Evolutionary conservation across 2,888 invertebrate genomes (phyloP).

Genomic region (Heteropelma amictum): DNA sequence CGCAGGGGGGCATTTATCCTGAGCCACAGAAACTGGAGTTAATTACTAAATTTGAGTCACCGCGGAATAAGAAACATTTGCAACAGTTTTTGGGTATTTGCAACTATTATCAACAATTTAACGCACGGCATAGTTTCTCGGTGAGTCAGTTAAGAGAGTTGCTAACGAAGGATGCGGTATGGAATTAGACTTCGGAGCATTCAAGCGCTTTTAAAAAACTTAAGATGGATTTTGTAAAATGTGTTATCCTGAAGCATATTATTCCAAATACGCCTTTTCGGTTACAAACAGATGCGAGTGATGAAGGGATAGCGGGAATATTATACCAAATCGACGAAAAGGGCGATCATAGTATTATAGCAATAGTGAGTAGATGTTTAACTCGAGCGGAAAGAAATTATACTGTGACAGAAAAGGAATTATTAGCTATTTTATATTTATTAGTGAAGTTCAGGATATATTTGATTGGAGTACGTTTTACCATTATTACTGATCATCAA

Average conservation of each 20-base stretch:
- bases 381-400: neutral
- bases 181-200: neutral
- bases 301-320: neutral
- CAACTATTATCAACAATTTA: neutral
- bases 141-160: neutral
- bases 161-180: neutral
- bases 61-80: neutral
- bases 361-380: constrained; percentile 1
- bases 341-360: neutral
- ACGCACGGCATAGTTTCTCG: neutral
- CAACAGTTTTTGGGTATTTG: constrained; percentile 35
- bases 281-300: too few relatives aligned
- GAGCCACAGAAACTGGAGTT: neutral
- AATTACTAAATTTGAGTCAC: neutral
- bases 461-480: neutral
- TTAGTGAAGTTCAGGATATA: neutral
- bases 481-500: neutral
- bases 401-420: constrained; percentile 1
- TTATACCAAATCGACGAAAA: neutral
- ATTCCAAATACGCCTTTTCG: too few relatives aligned
- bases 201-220: neutral
- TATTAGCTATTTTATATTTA: constrained; percentile 14
- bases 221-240: too few relatives aligned
- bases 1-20: neutral
- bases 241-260: too few relatives aligned